Conservation (phyloP, 2,888 invertebrate genomes). For the Lottia gigantea region DNA sequence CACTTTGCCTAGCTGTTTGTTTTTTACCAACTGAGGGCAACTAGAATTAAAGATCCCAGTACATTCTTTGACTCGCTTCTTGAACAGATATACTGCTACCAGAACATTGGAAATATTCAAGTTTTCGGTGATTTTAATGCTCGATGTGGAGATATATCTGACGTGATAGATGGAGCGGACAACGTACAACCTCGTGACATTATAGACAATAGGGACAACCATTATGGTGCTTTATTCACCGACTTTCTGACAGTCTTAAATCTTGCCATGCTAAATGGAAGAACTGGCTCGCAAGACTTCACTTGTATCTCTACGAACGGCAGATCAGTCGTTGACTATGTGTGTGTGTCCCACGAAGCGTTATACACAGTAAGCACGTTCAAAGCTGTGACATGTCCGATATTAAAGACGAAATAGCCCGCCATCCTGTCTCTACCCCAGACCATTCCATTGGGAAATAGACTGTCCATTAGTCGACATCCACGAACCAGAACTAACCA, state of each 20-base stretch:
- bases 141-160: conserved; percentile 11
- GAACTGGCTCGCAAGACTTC: conserved; percentile 18
- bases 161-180: conserved; percentile 23
- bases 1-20: conserved; percentile 8
- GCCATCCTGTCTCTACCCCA: no score
- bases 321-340: neutral
- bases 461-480: no score
- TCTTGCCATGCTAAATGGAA: conserved; percentile 22
- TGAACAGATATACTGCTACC: conserved; percentile 19
- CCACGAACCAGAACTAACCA: no score
- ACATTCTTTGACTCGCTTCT: conserved; percentile 8
- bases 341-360: no score
- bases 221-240: conserved; percentile 17
- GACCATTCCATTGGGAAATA: no score
- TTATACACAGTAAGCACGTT: no score
- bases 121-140: conserved; percentile 23
- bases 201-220: conserved; percentile 17
- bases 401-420: no score
- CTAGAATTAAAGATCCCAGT: conserved; percentile 2
- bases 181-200: conserved; percentile 14
- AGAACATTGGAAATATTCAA: conserved; percentile 17
- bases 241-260: conserved; percentile 19
- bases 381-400: no score
- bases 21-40: conserved; percentile 12
- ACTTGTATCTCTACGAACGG: neutral